Evolutionary conservation across 92 coral and sea anemone species (phyloP).

Genomic region (Parazoanthus atlanticus): DNA sequence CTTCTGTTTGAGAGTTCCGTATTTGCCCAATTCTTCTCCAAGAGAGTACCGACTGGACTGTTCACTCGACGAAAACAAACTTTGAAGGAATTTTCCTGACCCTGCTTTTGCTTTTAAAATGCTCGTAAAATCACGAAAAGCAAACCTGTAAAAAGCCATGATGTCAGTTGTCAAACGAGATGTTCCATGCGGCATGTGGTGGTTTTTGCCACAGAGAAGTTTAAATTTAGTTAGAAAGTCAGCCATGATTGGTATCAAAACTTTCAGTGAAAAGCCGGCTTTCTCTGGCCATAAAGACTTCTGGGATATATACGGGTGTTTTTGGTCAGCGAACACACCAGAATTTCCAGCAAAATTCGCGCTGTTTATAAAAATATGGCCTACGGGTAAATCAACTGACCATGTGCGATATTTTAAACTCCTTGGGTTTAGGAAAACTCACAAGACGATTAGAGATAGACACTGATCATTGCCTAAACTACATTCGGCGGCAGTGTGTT

Average conservation of each 20-base stretch:
- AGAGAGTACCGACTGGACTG: slow-evolving; percentile 22
- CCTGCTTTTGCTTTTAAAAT: slow-evolving; percentile 34
- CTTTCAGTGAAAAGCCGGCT: slow-evolving; percentile 49
- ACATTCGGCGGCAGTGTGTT: slow-evolving; percentile 40
- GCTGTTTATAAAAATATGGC: neutral
- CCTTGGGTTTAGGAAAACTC: slow-evolving; percentile 1
- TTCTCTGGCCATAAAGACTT: slow-evolving; percentile 29
- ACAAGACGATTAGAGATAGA: neutral
- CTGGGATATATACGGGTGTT: slow-evolving; percentile 40
- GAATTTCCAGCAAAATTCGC: slow-evolving; percentile 33
- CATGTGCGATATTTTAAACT: neutral
- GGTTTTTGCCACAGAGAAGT: slow-evolving; percentile 36
- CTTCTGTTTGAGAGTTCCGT: slow-evolving; percentile 2
- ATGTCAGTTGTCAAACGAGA: slow-evolving; percentile 6
- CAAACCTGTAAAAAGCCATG: neutral
- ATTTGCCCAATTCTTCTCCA: slow-evolving; percentile 21
- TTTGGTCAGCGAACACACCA: slow-evolving; percentile 37
- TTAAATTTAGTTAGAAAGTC: slow-evolving; percentile 26
- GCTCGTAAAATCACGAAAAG: slow-evolving; percentile 1
- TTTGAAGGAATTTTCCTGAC: slow-evolving; percentile 1
- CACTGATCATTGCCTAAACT: slow-evolving; percentile 38
- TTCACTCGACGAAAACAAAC: neutral
- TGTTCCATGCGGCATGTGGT: slow-evolving; percentile 15
- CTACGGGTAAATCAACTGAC: too few species aligned
- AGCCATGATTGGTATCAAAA: slow-evolving; percentile 57